Evolutionary conservation across 2,797 vertebrate species (phyloP).

Genomic region (Peromyscus eremicus): DNA sequence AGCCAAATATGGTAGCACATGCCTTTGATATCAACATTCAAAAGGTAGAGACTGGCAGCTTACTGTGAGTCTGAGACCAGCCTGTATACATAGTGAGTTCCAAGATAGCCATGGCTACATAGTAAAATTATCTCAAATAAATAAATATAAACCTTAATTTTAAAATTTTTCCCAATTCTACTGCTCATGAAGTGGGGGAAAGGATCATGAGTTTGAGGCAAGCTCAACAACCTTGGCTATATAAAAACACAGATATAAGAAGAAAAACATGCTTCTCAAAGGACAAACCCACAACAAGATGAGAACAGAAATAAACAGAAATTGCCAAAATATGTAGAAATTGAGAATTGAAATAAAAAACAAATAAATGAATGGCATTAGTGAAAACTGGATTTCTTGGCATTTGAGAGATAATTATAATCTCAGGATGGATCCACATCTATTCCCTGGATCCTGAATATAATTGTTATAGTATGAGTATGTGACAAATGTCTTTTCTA

Average conservation of each 20-base stretch:
- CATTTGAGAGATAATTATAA: background rate
- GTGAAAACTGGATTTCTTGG: background rate
- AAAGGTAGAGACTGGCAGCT: background rate
- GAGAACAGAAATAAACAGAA: background rate
- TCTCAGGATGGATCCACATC: background rate
- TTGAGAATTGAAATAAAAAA: conserved; percentile 40
- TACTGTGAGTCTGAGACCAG: background rate
- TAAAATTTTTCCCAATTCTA: background rate
- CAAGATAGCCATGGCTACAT: background rate
- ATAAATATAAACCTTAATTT: background rate
- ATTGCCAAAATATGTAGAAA: background rate
- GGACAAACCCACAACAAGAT: background rate
- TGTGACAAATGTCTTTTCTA: conserved; percentile 13
- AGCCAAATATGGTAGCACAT: background rate
- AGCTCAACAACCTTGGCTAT: background rate
- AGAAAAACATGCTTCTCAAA: background rate
- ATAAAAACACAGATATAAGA: background rate
- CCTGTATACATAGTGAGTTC: background rate
- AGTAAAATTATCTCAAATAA: background rate
- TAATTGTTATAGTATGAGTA: background rate
- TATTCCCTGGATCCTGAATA: background rate
- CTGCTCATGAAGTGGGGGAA: background rate
- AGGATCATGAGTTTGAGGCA: background rate
- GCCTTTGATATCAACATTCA: background rate
- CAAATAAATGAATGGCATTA: background rate